Evolutionary conservation across 2,113 vertebrate species (phyloP).

Genomic region (Oenanthe melanoleuca): DNA sequence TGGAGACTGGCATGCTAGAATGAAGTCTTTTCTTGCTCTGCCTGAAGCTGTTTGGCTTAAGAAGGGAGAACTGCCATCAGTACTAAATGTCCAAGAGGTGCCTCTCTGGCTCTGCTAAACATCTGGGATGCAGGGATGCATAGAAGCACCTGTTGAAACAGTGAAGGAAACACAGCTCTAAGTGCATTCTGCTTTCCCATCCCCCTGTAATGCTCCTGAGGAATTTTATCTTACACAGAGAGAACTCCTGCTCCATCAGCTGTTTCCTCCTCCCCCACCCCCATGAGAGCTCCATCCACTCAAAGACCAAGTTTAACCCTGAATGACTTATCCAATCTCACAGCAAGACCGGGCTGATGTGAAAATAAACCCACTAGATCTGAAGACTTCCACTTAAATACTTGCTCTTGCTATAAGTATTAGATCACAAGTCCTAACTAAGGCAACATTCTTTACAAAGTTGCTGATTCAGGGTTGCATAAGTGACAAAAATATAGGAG

Average conservation of each 20-base stretch:
- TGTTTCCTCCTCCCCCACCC: neutral
- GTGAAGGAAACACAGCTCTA: neutral
- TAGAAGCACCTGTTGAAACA: slow-evolving; percentile 1
- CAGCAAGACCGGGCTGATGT: neutral
- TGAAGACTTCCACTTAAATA: neutral
- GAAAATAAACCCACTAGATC: slow-evolving; percentile 4
- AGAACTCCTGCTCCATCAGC: neutral
- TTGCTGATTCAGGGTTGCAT: slow-evolving; percentile 33
- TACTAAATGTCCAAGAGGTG: neutral
- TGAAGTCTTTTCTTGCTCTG: neutral
- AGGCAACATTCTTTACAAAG: neutral
- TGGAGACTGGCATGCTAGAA: neutral
- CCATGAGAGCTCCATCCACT: neutral
- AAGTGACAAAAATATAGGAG: slow-evolving; percentile 16
- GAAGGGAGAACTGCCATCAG: neutral
- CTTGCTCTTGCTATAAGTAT: neutral
- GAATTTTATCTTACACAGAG: neutral
- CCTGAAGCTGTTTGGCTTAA: neutral
- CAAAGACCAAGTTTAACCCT: neutral
- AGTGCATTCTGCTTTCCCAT: neutral
- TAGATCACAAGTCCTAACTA: neutral
- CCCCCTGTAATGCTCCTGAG: neutral
- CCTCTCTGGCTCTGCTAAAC: neutral
- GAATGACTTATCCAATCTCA: slow-evolving; percentile 13
- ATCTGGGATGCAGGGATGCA: neutral